Evolutionary conservation across 2,888 invertebrate species (phyloP), one percentile per base, ranked within the genome.

Genomic region (Hyppa rectilinea): DNA sequence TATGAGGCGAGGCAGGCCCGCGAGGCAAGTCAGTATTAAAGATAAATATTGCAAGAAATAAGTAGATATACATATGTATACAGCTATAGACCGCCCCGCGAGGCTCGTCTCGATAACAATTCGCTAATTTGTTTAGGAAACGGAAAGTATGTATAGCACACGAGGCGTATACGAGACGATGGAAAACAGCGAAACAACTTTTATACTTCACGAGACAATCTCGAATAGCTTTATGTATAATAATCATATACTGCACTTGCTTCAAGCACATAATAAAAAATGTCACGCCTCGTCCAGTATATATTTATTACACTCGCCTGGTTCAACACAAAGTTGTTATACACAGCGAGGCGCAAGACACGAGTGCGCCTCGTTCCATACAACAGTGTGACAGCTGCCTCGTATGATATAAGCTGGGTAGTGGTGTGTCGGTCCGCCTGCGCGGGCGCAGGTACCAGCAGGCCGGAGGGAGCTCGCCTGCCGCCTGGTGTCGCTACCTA

Each of bases 41-140:
- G 47, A 69, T 69, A 78, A 68, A 78, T 81, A 78, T 81, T 84
- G 82, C 84, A 73, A 65, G 70, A 78, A 60, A 77, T 72, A 68
- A 71, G 65, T 62, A 71, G 66, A 74, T 81, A 83, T 63, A 83
- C 62, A 58, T 68, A 79, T 76, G 78, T 79, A 81, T 71, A 67
- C 36, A 71, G 66, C 53, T 59, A 38, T 31, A 62, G 65, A 76
- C 71, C 17, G 43, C 59, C 84, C 55, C 73, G 75, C 84, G 78
- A 47, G 66, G 23, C 66, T 47, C 56, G 23, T 20, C 84, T 69
- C 71, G 38, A 60, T 78, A 74, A 83, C 63, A 75, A 83, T 81
- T 83, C 52, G 65, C 81, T 77, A 82, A 74, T 76, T 74, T 66
- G 61, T 71, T 55, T 69, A 71, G 50, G 36, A 80, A 83, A 82